phyloP scores from a whole-genome alignment of 2,888 invertebrate species.

The Azorinus chamasolen region DNA sequence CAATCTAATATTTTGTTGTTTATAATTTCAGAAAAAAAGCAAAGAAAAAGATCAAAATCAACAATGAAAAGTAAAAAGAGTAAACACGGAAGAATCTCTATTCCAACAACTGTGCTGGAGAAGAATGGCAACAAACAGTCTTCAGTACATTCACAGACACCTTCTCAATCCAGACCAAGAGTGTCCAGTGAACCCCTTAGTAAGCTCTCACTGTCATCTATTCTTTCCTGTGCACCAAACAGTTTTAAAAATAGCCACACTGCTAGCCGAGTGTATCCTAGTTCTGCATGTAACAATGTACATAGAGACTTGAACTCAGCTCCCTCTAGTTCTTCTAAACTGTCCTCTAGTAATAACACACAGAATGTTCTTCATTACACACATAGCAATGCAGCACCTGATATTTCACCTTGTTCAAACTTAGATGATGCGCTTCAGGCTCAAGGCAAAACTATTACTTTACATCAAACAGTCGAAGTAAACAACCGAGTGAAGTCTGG shows the following conservation, averaged over 20 bases:
- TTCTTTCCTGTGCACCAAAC: conserved; percentile 30
- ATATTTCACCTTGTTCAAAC: not conserved
- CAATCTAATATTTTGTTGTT: too few relatives aligned
- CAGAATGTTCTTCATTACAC: too few relatives aligned
- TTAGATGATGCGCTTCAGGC: not conserved
- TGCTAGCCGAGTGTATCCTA: too few relatives aligned
- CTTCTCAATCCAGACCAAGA: conserved; percentile 18
- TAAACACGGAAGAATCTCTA: conserved; percentile 36
- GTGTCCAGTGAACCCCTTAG: conserved; percentile 54
- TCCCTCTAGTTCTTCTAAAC: conserved; percentile 2
- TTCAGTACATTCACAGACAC: conserved; percentile 14
- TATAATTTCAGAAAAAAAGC: conserved; percentile 61
- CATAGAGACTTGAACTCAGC: too few relatives aligned
- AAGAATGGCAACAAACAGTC: conserved; percentile 23
- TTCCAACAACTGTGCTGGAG: conserved; percentile 25
- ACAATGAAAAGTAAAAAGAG: conserved; percentile 39
- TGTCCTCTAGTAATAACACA: not conserved
- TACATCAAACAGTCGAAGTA: not conserved
- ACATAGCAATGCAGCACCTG: not conserved
- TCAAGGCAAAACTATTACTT: not conserved
- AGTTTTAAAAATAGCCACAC: too few relatives aligned
- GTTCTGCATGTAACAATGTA: too few relatives aligned
- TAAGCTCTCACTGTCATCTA: conserved; percentile 38
- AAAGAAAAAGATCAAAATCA: conserved; percentile 59
- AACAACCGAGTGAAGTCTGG: conserved; percentile 47